These are phyloP conservation scores for Chymomyza amoena DNA, from an alignment of 2,888 invertebrate species.

Conservation along the genomic window DNA sequence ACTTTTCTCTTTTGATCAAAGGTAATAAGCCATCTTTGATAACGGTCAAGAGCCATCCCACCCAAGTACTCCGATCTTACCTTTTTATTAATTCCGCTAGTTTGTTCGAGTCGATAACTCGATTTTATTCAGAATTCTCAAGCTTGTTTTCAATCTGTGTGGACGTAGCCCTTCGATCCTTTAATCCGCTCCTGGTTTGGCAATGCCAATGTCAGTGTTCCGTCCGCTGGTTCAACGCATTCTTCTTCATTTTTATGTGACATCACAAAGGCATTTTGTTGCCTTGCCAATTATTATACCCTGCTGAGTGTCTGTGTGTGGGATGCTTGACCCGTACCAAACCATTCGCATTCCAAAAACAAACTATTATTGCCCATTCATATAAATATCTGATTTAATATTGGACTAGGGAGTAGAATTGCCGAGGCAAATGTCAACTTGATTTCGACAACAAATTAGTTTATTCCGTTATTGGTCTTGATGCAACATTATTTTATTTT, in stretches of 20 bases:
- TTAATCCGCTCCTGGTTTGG: background rate
- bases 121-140: no score
- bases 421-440: slow-evolving; percentile 46
- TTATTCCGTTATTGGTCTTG: slow-evolving; percentile 50
- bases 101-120: no score
- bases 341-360: slow-evolving; percentile 1
- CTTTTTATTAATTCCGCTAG: no score
- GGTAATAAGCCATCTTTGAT: no score
- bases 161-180: background rate
- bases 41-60: no score
- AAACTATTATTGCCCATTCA: slow-evolving; percentile 42
- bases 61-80: no score
- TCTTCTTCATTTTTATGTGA: slow-evolving; percentile 44
- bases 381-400: slow-evolving; percentile 57
- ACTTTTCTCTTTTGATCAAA: no score
- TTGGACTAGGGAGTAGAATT: slow-evolving; percentile 44
- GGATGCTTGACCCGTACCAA: background rate
- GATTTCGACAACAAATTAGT: slow-evolving; percentile 61
- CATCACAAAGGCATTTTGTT: slow-evolving; percentile 48
- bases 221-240: slow-evolving; percentile 16
- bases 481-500: slow-evolving; percentile 38
- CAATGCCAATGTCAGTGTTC: background rate
- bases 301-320: slow-evolving; percentile 27
- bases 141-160: no score
- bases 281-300: slow-evolving; percentile 58